A percentile compares a stretch with the other conserved stretches of the same genome.
These are phyloP conservation scores for Tursiops truncatus DNA, from an alignment of 2,113 vertebrate genomes.

Conservation along the genomic window DNA sequence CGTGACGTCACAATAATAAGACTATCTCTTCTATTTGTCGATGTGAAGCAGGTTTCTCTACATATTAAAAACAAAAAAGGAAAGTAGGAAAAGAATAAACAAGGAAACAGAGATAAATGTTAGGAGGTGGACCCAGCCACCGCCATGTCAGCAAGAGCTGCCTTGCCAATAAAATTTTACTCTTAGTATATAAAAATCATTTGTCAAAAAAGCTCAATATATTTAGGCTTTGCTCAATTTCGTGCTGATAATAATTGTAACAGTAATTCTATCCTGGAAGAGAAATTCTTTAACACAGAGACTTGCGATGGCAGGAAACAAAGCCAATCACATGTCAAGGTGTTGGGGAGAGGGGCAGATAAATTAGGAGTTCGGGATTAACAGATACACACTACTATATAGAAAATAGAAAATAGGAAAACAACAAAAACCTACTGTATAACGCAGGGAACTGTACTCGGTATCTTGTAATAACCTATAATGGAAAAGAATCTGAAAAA, in stretches of 20 bases:
- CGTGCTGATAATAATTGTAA: neutral
- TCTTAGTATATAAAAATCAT: neutral
- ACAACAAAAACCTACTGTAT: too few relatives aligned
- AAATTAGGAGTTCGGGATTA: neutral
- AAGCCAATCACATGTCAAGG: neutral
- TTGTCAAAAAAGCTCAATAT: neutral
- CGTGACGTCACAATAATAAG: accelerated
- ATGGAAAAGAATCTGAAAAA: neutral
- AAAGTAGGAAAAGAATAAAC: neutral
- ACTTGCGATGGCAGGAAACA: neutral
- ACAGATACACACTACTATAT: neutral
- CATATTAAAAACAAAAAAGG: neutral
- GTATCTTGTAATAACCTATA: neutral
- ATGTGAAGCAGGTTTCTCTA: neutral
- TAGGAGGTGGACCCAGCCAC: neutral
- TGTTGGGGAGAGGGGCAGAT: neutral
- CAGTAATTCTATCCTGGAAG: neutral
- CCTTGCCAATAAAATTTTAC: neutral
- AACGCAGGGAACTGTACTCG: too few relatives aligned
- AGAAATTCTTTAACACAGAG: neutral
- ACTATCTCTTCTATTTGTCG: neutral
- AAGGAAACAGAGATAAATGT: neutral
- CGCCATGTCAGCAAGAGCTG: neutral
- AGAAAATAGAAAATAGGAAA: too few relatives aligned
- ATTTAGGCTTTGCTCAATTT: neutral